Evolutionary conservation across 2,113 vertebrate genomes (phyloP).

Genomic region (Alexandromys fortis): DNA sequence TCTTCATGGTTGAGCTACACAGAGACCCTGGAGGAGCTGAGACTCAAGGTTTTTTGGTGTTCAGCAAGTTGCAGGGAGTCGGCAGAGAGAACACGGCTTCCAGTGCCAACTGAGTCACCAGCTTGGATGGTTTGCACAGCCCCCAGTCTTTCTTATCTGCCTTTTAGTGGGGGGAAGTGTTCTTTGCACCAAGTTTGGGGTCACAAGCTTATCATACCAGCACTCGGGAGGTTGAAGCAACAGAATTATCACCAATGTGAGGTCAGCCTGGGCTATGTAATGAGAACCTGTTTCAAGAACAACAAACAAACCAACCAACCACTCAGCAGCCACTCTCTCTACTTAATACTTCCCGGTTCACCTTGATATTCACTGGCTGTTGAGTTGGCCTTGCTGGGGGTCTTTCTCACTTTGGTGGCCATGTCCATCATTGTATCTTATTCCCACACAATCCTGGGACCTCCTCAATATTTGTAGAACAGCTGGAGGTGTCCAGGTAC

Average conservation of each 20-base stretch:
- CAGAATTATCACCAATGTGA: not conserved
- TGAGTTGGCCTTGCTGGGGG: not conserved
- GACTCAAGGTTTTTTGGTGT: not conserved
- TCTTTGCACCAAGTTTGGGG: not conserved
- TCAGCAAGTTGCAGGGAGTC: not conserved
- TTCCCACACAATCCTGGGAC: not conserved
- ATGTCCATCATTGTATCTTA: not conserved
- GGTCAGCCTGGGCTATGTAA: not conserved
- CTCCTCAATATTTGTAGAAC: not conserved
- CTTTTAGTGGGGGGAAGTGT: not conserved
- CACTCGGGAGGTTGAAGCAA: not conserved
- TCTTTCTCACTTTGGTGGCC: not conserved
- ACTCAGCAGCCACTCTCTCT: not conserved
- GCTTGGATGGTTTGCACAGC: not conserved
- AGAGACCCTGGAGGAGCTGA: not conserved
- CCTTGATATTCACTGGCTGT: not conserved
- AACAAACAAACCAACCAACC: not conserved
- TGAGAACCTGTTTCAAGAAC: not conserved
- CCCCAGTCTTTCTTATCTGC: not conserved
- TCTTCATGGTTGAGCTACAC: not conserved
- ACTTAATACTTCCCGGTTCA: not conserved
- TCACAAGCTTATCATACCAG: not conserved
- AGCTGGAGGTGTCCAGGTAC: not conserved
- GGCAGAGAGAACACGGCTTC: not conserved
- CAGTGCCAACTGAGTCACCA: not conserved